These are phyloP conservation scores for Corythornis cristatus DNA, from an alignment of 2,113 vertebrate species.

Conservation along the genomic window DNA sequence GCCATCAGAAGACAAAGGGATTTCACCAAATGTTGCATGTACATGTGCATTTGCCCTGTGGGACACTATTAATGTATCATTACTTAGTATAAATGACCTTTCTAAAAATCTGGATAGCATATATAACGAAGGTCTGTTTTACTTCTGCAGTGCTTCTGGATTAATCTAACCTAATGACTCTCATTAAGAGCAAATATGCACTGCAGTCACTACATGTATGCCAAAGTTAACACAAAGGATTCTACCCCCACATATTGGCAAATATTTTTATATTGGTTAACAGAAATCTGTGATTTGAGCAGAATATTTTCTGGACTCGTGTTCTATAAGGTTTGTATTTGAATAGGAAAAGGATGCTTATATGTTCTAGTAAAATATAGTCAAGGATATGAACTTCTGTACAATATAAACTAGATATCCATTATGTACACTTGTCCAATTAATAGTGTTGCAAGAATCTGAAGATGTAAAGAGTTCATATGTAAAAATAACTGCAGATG, in stretches of 20 bases:
- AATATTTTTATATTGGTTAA: background rate
- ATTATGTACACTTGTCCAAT: background rate
- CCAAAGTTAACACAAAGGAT: background rate
- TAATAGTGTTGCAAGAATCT: background rate
- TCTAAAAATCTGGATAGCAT: background rate
- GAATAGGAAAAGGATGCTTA: background rate
- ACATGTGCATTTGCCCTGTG: background rate
- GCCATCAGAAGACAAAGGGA: background rate
- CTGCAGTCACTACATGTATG: background rate
- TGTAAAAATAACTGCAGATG: background rate
- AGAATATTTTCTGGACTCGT: background rate
- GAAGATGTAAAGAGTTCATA: rapidly evolving
- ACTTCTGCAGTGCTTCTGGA: background rate
- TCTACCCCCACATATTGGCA: background rate
- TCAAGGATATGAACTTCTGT: background rate
- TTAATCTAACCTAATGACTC: background rate
- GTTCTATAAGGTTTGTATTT: background rate
- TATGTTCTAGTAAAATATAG: background rate
- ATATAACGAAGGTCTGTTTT: background rate
- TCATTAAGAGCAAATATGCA: background rate
- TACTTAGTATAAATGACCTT: background rate
- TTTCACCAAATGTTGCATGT: background rate
- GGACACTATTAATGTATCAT: background rate
- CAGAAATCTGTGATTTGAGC: background rate
- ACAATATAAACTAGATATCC: background rate